Base-by-base conservation (phyloP, 1,140 invertebrate species). In the Drosophila saltans region DNA sequence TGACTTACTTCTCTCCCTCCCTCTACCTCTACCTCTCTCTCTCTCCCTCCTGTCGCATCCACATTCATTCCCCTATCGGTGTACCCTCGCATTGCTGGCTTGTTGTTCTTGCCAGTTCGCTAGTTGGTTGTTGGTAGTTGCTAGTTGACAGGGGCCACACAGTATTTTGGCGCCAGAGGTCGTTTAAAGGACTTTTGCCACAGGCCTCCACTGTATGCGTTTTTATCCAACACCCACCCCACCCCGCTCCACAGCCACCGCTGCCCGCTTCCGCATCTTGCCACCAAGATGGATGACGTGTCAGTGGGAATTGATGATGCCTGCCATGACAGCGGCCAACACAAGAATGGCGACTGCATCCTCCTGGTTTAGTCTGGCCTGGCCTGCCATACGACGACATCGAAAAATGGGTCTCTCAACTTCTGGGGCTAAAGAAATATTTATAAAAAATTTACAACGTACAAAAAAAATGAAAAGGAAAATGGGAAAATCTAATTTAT, bases 251-350 rank as follows among this genome's bases (percentile, higher is more conserved):
- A 16, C 16, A 16, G 16, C 16, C 16, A 16, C 16, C 16, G 16
- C 16, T 16, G 16, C 16, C 16, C 16, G 9, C 21, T 33, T 24
- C 9, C 62, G 16, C 16, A 4, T 39, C 69, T 16, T 30, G 10
- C 71, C 64, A 55, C 70, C 74, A 91, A 91, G 83, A 91, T 91
- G 83, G 83, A 91, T 91, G 88, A 85, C 83, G 80, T 91, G 88
- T 91, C 88, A 91, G 82, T 77, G 82, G 80, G 80, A 91, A 91
- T 91, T 91, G 88, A 91, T 91, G 88, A 90, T 83, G 85, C 81
- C 68, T 66, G 70, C 74, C 74, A 52, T 52, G 45, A 52, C 45
- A 52, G 45, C 21, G 45, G 45, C 45, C 45, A 86, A 78, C 66
- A 88, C 78, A 81, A 86, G 88, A 88, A 86, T 88, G 83, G 83